Base-by-base conservation (phyloP, 2,888 invertebrate genomes). In the Amphipoea oculea region DNA sequence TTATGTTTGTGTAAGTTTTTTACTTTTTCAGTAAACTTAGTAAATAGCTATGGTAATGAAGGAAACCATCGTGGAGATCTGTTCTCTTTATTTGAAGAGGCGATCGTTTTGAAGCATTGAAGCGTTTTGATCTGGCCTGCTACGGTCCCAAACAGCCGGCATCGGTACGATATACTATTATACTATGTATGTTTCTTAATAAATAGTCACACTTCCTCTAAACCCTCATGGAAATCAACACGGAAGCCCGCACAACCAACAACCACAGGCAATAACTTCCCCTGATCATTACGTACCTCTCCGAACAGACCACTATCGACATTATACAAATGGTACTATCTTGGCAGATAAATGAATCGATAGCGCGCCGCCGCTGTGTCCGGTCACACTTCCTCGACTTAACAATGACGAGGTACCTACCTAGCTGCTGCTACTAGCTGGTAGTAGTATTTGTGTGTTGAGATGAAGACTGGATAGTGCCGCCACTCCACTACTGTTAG, bases 341-440 rank as follows among this genome's bases (percentile, higher is more conserved):
- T 81, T 14, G 86, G 88, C 85, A 91, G 90, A 90, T 89, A 86
- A 81, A 86, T 84, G 90, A 92, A 93, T 93, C 93, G 90, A 93
- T 94, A 92, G 84, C 84, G 88, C 91, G 90, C 83, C 90, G 91
- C 82, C 83, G 88, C 85, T 83, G 86, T 82, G 87, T 90, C 90
- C 90, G 91, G 80, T 82, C 85, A 82, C 86, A 71, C 83, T 89
- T 87, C 81, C 80, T 81, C 69, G 68, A 70, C 76, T 79, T 75
- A 75, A 85, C 86, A 82, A 80, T 82, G 83, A 76, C 72, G 70
- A 69, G 73, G 9, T 76, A 65, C 60, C 23, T 78, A 63, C 45
- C 69, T 42, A 65, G 51, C 23, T 77, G 73, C 45, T 63, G 36
- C 67, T 75, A 68, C 60, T 65, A 23, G 36, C 45, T 54, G 36